phyloP scores from a whole-genome alignment of 2,797 vertebrate species.

The Champsocephalus gunnari region DNA sequence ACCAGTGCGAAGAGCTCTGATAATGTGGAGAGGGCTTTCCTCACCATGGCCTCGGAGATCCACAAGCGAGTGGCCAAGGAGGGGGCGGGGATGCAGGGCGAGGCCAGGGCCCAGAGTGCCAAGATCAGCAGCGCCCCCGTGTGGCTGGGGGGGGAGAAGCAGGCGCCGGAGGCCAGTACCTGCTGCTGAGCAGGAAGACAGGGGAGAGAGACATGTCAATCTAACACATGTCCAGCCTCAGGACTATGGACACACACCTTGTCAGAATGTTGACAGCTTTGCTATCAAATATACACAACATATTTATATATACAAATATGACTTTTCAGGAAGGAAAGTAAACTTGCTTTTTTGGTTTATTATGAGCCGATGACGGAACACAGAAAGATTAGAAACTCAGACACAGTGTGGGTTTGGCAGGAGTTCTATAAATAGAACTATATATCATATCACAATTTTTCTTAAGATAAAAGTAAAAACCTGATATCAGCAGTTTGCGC shows the following conservation, averaged over 20 bases:
- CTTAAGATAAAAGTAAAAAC: not conserved
- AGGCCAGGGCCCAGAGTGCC: conserved; percentile 54
- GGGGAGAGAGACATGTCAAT: not conserved
- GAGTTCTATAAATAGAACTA: not conserved
- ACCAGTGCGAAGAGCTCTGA: conserved; percentile 85
- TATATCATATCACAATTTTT: not conserved
- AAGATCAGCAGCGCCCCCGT: conserved; percentile 85
- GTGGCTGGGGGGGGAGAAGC: conserved; percentile 79
- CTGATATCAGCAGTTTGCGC: not conserved
- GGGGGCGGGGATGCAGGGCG: conserved; percentile 68
- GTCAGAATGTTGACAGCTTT: conserved; percentile 32
- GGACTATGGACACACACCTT: conserved; percentile 10
- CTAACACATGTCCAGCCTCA: not conserved
- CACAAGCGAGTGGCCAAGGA: conserved; percentile 82
- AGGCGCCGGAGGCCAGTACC: conserved; percentile 68
- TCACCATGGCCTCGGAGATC: conserved; percentile 85
- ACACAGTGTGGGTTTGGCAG: not conserved
- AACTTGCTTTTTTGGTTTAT: not conserved
- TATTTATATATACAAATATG: not conserved
- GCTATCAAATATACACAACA: conserved; percentile 4
- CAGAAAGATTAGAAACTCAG: not conserved
- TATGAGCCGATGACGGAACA: not conserved
- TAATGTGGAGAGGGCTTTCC: conserved; percentile 80
- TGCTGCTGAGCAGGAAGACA: conserved; percentile 74
- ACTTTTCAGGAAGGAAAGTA: not conserved